phyloP scores from a whole-genome alignment of 2,888 invertebrate species.

The Caenorhabditis uteleia region DNA sequence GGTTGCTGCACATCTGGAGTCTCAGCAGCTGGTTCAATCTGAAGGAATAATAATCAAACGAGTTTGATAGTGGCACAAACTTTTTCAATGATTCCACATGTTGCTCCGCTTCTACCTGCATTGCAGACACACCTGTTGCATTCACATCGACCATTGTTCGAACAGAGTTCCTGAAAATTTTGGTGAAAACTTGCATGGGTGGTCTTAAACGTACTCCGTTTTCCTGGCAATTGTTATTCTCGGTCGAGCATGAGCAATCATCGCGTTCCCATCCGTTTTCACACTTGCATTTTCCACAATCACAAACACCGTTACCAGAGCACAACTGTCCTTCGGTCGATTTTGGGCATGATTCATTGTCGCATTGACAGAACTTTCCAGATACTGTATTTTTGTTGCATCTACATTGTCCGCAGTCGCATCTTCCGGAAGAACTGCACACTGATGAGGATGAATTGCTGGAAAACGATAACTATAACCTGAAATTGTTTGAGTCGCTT shows the following conservation, averaged over 20 bases:
- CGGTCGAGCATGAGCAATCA: constrained; percentile 60
- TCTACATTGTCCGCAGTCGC: constrained; percentile 63
- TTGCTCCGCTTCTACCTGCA: constrained; percentile 62
- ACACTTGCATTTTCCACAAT: constrained; percentile 64
- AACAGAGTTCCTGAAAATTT: constrained; percentile 56
- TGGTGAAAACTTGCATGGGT: background rate
- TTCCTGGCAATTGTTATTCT: constrained; percentile 56
- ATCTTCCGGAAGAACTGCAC: constrained; percentile 57
- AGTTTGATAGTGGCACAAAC: background rate
- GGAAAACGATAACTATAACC: constrained; percentile 2
- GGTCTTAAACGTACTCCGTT: constrained; percentile 53
- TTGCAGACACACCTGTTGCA: constrained; percentile 67
- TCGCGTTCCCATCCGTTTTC: constrained; percentile 59
- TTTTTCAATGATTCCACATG: constrained; percentile 55
- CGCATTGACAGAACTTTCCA: constrained; percentile 67
- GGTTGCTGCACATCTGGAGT: constrained; percentile 1
- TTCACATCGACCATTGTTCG: constrained; percentile 63
- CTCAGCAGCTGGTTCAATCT: background rate
- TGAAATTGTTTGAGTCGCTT: constrained; percentile 8
- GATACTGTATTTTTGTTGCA: constrained; percentile 46
- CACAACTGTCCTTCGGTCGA: constrained; percentile 55
- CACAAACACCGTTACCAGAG: constrained; percentile 60
- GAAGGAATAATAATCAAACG: no score
- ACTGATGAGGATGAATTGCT: constrained; percentile 42
- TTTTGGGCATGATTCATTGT: constrained; percentile 58